Conservation (phyloP, 2,113 vertebrate species). For the Ptilonorhynchus violaceus region DNA sequence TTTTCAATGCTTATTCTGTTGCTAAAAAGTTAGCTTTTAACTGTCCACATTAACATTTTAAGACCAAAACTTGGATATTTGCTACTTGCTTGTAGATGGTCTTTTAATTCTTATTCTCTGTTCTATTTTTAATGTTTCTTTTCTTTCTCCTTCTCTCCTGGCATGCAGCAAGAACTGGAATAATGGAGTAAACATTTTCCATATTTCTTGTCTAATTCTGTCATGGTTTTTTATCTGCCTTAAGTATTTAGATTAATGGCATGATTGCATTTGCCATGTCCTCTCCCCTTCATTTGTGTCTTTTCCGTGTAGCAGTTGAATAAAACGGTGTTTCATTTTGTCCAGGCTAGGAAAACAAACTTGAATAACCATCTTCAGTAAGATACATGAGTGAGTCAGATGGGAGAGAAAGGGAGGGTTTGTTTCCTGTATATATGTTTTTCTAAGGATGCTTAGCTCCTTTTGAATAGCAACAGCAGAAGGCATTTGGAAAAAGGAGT, state of each 20-base stretch:
- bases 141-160: slow-evolving; percentile 69
- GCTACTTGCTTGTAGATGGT: not conserved
- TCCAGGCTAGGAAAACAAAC: not conserved
- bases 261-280: not conserved
- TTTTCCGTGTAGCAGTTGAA: not conserved
- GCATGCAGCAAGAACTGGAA: slow-evolving; percentile 88
- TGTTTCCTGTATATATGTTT: not conserved
- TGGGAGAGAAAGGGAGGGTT: not conserved
- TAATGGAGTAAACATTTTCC: slow-evolving; percentile 73
- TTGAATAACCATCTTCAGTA: not conserved
- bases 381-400: not conserved
- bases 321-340: not conserved
- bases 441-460: not conserved
- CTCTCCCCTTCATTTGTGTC: not conserved
- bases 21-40: not conserved
- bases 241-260: slow-evolving; percentile 25
- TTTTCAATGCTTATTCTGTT: not conserved
- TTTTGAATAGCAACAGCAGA: not conserved
- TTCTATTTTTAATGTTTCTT: slow-evolving; percentile 69
- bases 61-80: not conserved
- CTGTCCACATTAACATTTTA: not conserved
- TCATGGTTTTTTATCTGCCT: slow-evolving; percentile 25
- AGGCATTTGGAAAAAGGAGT: not conserved
- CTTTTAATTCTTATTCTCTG: not conserved
- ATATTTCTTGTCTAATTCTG: slow-evolving; percentile 42